A percentile compares a stretch with the other conserved stretches of the same genome.
These are phyloP conservation scores for Acronicta alni DNA, from an alignment of 2,888 invertebrate species.

Conservation along the genomic window DNA sequence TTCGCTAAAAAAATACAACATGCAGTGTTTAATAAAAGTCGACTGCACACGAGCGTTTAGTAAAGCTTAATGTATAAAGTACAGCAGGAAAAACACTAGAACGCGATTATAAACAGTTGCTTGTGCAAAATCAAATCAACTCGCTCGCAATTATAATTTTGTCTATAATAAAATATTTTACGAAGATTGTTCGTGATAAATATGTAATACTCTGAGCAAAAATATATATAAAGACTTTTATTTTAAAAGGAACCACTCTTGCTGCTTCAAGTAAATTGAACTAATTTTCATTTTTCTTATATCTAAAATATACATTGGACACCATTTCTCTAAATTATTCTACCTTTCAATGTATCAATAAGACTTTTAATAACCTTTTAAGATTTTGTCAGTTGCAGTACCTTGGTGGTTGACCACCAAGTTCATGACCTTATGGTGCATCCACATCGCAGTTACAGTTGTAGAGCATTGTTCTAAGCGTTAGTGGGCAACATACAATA, in stretches of 20 bases:
- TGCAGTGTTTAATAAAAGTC: no score
- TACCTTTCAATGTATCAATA: slow-evolving; percentile 11
- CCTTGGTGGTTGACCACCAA: no score
- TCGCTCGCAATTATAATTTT: no score
- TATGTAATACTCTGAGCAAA: slow-evolving; percentile 31
- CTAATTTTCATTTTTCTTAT: slow-evolving; percentile 15
- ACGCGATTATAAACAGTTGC: slow-evolving; percentile 18
- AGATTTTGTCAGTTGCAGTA: not conserved
- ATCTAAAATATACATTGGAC: slow-evolving; percentile 32
- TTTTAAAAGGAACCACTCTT: slow-evolving; percentile 37
- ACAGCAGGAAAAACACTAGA: slow-evolving; percentile 6
- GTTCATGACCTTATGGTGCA: no score
- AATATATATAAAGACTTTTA: slow-evolving; percentile 30
- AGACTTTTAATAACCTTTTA: slow-evolving; percentile 11
- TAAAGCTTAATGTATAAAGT: no score
- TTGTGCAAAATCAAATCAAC: not conserved
- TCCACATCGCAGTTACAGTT: no score
- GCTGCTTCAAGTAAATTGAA: slow-evolving; percentile 33
- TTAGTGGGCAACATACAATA: no score
- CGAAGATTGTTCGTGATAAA: slow-evolving; percentile 41
- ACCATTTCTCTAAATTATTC: slow-evolving; percentile 40
- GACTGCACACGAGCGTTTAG: no score
- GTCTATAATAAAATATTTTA: slow-evolving; percentile 40
- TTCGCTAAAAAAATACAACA: no score
- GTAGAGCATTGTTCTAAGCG: no score